Evolutionary conservation across 2,797 vertebrate species (phyloP).

Genomic region (Uromys caudimaculatus): DNA sequence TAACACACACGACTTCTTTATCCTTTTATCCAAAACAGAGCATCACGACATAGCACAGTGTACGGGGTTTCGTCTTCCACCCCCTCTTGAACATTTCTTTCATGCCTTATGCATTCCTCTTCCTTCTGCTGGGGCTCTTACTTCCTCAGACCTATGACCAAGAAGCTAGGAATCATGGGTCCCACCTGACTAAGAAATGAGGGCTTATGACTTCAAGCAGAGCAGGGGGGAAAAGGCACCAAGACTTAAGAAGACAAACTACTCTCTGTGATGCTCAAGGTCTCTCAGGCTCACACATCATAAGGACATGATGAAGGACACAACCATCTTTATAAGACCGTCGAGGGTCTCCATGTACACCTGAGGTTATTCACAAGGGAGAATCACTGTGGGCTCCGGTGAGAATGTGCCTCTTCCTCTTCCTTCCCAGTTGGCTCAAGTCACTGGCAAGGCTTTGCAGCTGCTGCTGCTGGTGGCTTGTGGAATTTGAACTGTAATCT

Average conservation of each 20-base stretch:
- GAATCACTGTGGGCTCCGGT: background rate
- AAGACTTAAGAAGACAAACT: background rate
- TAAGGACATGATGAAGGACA: background rate
- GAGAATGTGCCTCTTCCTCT: background rate
- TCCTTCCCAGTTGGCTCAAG: no score
- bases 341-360: background rate
- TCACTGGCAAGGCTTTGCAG: background rate
- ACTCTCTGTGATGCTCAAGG: background rate
- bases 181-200: background rate
- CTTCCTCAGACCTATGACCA: background rate
- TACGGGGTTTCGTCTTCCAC: background rate
- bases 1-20: background rate
- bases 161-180: background rate
- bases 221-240: background rate
- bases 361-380: background rate
- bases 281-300: background rate
- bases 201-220: background rate
- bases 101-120: background rate
- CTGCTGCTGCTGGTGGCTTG: background rate
- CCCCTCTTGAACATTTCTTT: background rate
- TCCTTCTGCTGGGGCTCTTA: constrained; percentile 40
- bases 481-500: constrained; percentile 27
- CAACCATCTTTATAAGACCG: no score
- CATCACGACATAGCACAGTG: background rate
- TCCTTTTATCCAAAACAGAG: background rate